Conservation (phyloP, 1,140 invertebrate genomes). For the Augochlora pura region DNA sequence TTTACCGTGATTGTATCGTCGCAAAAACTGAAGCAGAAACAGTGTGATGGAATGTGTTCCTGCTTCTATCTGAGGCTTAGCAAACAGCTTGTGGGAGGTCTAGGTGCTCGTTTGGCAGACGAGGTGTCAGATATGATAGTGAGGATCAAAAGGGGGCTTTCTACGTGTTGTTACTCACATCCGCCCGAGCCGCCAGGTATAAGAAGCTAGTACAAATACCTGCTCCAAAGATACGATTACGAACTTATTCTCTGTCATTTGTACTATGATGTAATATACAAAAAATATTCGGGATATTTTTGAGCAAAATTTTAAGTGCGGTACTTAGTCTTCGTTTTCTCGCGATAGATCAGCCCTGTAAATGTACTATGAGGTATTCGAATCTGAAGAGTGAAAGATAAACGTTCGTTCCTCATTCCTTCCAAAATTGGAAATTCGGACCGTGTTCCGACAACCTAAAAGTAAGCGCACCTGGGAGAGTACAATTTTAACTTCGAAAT, state of each 20-base stretch:
- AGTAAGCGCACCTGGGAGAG: background rate
- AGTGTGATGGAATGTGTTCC: conserved; percentile 72
- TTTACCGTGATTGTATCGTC: background rate
- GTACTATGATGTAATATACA: too few relatives aligned
- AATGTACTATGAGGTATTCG: background rate
- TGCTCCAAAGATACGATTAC: background rate
- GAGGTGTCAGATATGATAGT: conserved; percentile 74
- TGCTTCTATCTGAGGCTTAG: conserved; percentile 75
- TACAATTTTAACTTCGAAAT: conserved; percentile 45
- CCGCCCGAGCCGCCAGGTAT: conserved; percentile 71
- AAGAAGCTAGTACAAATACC: background rate
- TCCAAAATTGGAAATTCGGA: conserved; percentile 11
- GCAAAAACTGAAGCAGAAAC: conserved; percentile 21
- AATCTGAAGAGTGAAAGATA: background rate
- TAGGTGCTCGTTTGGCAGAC: conserved; percentile 67
- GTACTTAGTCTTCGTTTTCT: too few relatives aligned
- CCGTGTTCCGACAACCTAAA: background rate
- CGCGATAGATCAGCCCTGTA: background rate
- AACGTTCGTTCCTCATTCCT: background rate
- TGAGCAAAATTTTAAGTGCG: too few relatives aligned
- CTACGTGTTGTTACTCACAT: conserved; percentile 64
- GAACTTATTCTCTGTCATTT: too few relatives aligned
- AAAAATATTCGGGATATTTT: too few relatives aligned
- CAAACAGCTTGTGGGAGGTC: conserved; percentile 70
- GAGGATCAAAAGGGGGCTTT: conserved; percentile 71